These are phyloP conservation scores for Bubo scandiacus DNA, from an alignment of 2,113 vertebrate genomes.

Conservation along the genomic window DNA sequence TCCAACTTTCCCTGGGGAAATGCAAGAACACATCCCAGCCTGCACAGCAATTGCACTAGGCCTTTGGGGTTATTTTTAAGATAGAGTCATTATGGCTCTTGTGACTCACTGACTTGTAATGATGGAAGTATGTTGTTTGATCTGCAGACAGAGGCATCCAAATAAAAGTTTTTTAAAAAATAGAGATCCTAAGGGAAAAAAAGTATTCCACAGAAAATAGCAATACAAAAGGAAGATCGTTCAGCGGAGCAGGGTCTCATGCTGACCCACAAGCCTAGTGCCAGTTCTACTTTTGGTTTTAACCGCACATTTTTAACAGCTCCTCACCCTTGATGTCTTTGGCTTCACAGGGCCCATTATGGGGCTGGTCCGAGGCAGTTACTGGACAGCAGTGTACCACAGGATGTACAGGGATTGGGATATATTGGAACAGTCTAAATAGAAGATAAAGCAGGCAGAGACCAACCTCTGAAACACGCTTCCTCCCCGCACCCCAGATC, in stretches of 20 bases:
- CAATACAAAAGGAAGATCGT: not conserved
- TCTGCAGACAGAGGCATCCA: not conserved
- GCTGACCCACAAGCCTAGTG: not conserved
- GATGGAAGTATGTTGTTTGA: constrained; percentile 31
- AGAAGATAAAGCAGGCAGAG: not conserved
- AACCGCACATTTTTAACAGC: not conserved
- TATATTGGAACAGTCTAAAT: not conserved
- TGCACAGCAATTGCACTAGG: not conserved
- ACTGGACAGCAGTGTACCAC: not conserved
- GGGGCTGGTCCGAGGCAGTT: not conserved
- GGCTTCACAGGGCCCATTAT: not conserved
- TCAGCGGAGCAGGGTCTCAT: not conserved
- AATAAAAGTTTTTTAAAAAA: not conserved
- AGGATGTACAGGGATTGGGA: not conserved
- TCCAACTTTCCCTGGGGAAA: not conserved
- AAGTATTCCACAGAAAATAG: not conserved
- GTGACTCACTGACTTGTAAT: constrained; percentile 31
- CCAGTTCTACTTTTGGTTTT: not conserved
- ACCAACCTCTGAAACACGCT: not conserved
- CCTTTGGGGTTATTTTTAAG: constrained; percentile 47
- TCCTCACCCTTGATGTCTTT: not conserved
- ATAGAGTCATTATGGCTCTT: not conserved
- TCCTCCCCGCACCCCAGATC: not conserved
- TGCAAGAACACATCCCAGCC: not conserved
- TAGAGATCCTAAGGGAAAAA: not conserved